Evolutionary conservation across 2,113 vertebrate species (phyloP).

Genomic region (Nestor notabilis): DNA sequence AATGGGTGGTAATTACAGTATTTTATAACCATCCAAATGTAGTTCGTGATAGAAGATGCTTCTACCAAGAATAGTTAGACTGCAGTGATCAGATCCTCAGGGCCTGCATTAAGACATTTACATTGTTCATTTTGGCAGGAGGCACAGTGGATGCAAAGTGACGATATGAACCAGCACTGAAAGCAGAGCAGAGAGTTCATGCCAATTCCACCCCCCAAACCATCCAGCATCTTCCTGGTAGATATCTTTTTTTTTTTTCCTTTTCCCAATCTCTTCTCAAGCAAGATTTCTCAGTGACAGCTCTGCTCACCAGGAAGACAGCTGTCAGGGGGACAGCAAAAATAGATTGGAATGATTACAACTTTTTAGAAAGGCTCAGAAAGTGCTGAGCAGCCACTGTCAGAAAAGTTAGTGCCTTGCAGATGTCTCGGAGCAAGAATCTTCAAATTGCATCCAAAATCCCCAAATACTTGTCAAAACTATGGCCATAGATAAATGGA

Average conservation of each 20-base stretch:
- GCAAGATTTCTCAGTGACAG: neutral
- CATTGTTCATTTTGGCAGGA: neutral
- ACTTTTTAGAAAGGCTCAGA: neutral
- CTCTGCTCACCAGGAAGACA: neutral
- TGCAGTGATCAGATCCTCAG: neutral
- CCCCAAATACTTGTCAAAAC: neutral
- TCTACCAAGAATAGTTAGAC: neutral
- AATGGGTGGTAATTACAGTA: neutral
- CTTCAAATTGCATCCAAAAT: neutral
- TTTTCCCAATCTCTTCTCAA: neutral
- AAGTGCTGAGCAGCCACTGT: conserved; percentile 30
- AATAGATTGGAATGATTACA: conserved; percentile 20
- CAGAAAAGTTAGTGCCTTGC: neutral
- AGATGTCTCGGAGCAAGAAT: conserved; percentile 27
- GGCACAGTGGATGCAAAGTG: neutral
- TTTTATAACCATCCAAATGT: neutral
- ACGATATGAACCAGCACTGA: neutral
- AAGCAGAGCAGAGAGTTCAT: neutral
- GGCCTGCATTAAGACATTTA: neutral
- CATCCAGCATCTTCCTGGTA: neutral
- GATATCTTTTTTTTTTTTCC: neutral
- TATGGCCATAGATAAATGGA: neutral
- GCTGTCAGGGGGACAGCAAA: conserved; percentile 35
- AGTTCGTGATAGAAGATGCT: neutral
- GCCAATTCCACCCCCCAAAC: neutral